Evolutionary conservation across 2,888 invertebrate genomes (phyloP).

Genomic region (Microchrysa polita): DNA sequence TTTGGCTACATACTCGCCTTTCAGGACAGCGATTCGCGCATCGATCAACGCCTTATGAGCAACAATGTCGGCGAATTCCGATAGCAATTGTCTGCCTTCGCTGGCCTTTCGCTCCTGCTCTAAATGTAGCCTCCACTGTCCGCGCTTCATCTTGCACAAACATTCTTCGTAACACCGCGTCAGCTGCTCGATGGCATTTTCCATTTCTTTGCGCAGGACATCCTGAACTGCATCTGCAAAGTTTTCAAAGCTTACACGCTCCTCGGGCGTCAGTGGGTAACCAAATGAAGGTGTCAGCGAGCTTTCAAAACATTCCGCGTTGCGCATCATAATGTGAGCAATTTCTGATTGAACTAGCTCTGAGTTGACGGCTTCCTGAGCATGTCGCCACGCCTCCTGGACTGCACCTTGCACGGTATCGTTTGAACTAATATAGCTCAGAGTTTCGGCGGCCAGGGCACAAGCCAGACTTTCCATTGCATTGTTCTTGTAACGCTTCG

Average conservation of each 20-base stretch:
- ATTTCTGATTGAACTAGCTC: constrained; percentile 82
- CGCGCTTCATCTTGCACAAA: constrained; percentile 68
- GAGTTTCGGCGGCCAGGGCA: constrained; percentile 75
- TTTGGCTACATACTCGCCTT: constrained; percentile 65
- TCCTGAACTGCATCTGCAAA: constrained; percentile 81
- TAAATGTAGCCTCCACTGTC: constrained; percentile 64
- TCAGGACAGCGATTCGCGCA: constrained; percentile 76
- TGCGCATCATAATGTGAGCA: constrained; percentile 75
- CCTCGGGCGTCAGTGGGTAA: constrained; percentile 73
- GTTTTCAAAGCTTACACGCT: constrained; percentile 75
- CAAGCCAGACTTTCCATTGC: constrained; percentile 77
- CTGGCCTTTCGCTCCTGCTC: constrained; percentile 66
- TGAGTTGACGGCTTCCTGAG: constrained; percentile 78
- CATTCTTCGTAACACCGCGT: constrained; percentile 74
- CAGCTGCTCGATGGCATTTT: constrained; percentile 74
- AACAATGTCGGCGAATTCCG: constrained; percentile 75
- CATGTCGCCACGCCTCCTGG: constrained; percentile 79
- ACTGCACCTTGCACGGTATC: constrained; percentile 74
- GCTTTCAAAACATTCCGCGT: constrained; percentile 75
- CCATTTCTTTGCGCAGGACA: constrained; percentile 77
- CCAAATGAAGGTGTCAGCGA: constrained; percentile 68
- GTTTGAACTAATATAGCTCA: constrained; percentile 68
- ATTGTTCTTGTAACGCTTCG: constrained; percentile 73
- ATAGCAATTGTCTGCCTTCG: constrained; percentile 67
- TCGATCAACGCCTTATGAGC: constrained; percentile 81